These are phyloP conservation scores for Gobio occitaniae DNA, from an alignment of 2,797 vertebrate species.

Conservation along the genomic window DNA sequence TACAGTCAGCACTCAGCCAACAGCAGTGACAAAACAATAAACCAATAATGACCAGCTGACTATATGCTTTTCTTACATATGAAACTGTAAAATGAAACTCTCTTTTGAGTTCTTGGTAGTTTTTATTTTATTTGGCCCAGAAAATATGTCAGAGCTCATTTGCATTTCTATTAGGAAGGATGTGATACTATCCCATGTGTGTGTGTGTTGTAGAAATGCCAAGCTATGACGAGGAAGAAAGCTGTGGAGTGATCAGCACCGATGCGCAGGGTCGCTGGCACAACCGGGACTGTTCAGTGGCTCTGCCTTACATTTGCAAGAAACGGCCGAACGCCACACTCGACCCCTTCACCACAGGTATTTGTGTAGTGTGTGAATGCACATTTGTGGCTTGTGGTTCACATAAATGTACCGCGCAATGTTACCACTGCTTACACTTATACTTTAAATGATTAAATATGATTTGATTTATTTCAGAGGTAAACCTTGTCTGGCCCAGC, in stretches of 20 bases:
- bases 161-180: neutral
- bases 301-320: conserved; percentile 94
- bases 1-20: too few relatives aligned
- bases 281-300: conserved; percentile 90
- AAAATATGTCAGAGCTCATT: neutral
- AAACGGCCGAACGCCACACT: conserved; percentile 90
- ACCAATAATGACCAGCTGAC: neutral
- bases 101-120: neutral
- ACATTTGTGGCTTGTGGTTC: conserved; percentile 3
- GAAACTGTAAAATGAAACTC: neutral
- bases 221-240: conserved; percentile 88
- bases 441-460: neutral
- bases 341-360: conserved; percentile 84
- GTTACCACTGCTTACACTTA: conserved; percentile 11
- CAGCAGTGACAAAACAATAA: neutral
- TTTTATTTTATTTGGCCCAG: neutral
- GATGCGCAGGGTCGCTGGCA: conserved; percentile 94
- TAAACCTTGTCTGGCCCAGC: conserved; percentile 10
- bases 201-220: conserved; percentile 85
- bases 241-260: conserved; percentile 92
- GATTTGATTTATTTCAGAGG: conserved; percentile 25
- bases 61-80: neutral
- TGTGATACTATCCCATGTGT: neutral
- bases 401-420: neutral
- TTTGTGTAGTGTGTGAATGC: neutral